These are phyloP conservation scores for Manis pentadactyla DNA, from an alignment of 2,797 vertebrate genomes.

Conservation along the genomic window DNA sequence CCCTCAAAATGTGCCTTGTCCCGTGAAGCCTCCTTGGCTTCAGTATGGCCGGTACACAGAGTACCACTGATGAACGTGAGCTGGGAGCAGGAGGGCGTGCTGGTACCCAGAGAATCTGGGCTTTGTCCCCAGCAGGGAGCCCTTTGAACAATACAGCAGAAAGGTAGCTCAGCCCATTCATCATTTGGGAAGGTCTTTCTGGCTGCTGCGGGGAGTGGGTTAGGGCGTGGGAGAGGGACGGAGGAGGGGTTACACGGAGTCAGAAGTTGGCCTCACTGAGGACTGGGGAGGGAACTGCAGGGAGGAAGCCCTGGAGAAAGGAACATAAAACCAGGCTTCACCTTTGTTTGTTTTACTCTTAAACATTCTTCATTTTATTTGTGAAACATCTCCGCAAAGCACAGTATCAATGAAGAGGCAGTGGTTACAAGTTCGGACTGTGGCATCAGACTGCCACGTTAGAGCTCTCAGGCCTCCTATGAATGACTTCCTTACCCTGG, in stretches of 20 bases:
- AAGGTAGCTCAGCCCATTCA: neutral
- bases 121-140: neutral
- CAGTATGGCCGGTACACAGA: neutral
- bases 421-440: neutral
- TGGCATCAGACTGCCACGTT: neutral
- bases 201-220: neutral
- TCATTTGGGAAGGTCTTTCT: neutral
- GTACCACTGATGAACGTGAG: too few species aligned
- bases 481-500: neutral
- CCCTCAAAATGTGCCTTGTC: neutral
- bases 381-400: neutral
- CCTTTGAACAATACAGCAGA: neutral
- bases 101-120: too few species aligned
- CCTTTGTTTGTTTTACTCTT: neutral
- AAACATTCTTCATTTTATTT: neutral
- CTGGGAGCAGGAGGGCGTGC: neutral
- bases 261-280: neutral
- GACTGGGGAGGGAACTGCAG: neutral
- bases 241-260: neutral
- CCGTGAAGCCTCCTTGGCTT: neutral
- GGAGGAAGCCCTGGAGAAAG: neutral
- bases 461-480: neutral
- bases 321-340: neutral
- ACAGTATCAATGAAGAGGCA: neutral
- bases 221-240: neutral